A percentile compares a stretch with the other conserved stretches of the same genome.
phyloP scores from a whole-genome alignment of 2,113 vertebrate species.

The Pan troglodytes region DNA sequence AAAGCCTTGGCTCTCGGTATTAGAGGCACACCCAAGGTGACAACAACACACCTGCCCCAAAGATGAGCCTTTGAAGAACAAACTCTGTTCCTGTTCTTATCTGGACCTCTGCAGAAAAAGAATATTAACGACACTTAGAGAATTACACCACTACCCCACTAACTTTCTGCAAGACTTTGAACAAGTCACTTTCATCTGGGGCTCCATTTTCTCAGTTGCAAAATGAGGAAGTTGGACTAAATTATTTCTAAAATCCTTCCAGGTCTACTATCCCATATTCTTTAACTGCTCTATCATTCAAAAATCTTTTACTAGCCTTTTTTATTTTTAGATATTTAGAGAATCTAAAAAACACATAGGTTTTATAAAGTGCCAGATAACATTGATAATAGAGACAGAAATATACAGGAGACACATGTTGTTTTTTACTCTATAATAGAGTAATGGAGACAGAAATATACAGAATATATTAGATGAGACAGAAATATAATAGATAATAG shows the following conservation, averaged over 20 bases:
- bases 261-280: background rate
- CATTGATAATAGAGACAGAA: background rate
- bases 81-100: background rate
- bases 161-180: background rate
- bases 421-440: background rate
- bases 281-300: background rate
- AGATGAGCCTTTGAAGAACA: background rate
- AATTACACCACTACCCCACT: background rate
- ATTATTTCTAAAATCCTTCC: background rate
- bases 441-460: too few relatives aligned
- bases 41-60: background rate
- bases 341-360: background rate
- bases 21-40: background rate
- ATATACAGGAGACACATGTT: background rate
- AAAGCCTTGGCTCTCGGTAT: too few relatives aligned
- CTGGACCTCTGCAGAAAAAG: background rate
- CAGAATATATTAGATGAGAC: too few relatives aligned
- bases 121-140: background rate
- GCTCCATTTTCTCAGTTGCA: background rate
- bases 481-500: too few relatives aligned
- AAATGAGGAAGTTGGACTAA: background rate
- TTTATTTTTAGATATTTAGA: background rate
- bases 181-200: background rate
- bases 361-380: background rate
- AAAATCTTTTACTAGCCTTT: background rate